These are phyloP conservation scores for Apis laboriosa DNA, from an alignment of 1,140 invertebrate genomes.

Conservation along the genomic window DNA sequence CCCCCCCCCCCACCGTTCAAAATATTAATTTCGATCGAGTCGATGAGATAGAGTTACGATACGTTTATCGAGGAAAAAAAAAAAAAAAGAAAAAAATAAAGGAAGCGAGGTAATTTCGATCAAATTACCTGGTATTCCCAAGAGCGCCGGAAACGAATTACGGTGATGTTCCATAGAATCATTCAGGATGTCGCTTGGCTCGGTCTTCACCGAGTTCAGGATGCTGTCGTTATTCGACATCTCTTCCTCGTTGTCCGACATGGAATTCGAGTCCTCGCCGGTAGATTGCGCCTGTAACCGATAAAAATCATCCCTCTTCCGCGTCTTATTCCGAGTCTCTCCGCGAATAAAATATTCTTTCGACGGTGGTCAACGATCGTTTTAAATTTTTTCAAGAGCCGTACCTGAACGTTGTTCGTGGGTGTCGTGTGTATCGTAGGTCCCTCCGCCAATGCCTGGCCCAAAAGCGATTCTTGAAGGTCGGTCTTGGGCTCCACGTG, in stretches of 20 bases:
- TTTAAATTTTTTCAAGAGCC: neutral
- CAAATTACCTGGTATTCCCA: conserved; percentile 86
- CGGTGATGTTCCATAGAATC: conserved; percentile 79
- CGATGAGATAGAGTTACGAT: too few relatives aligned
- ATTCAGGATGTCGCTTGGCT: conserved; percentile 81
- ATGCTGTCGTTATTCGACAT: conserved; percentile 86
- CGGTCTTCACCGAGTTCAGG: conserved; percentile 83
- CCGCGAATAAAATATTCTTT: too few relatives aligned
- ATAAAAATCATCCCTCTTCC: neutral
- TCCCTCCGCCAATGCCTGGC: conserved; percentile 87
- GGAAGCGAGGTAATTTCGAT: neutral
- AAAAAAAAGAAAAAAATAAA: too few relatives aligned
- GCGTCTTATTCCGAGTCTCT: neutral
- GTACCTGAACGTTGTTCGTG: conserved; percentile 76
- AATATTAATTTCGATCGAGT: neutral
- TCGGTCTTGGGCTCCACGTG: conserved; percentile 81
- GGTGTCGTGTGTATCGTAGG: conserved; percentile 81
- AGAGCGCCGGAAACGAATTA: conserved; percentile 85
- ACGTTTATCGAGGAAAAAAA: neutral
- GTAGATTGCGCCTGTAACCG: conserved; percentile 85
- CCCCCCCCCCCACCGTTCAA: neutral
- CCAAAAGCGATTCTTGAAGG: conserved; percentile 86
- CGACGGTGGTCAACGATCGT: too few relatives aligned
- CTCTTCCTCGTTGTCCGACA: conserved; percentile 84
- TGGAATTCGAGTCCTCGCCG: conserved; percentile 88